phyloP scores from a whole-genome alignment of 2,888 invertebrate genomes.

The Tupiocoris notatus region DNA sequence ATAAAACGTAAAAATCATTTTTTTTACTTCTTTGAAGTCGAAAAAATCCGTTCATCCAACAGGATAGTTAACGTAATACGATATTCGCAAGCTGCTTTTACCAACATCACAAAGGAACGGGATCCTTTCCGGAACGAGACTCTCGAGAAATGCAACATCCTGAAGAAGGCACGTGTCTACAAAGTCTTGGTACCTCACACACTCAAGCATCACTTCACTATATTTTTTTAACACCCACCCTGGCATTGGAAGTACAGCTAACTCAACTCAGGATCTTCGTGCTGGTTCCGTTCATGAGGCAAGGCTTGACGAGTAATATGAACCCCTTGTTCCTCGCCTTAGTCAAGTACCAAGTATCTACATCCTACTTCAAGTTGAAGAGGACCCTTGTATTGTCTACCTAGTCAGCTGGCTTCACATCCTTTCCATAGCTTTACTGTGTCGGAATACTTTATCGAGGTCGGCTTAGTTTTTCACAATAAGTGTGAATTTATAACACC shows the following conservation, averaged over 20 bases:
- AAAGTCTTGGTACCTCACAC: background rate
- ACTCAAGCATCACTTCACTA: background rate
- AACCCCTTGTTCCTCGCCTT: background rate
- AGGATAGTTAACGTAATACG: no score
- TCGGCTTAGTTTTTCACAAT: no score
- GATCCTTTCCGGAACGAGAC: background rate
- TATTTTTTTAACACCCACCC: background rate
- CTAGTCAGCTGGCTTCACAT: background rate
- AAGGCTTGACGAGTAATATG: background rate
- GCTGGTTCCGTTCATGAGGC: background rate
- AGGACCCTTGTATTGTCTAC: background rate
- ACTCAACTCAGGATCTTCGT: no score
- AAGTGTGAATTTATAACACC: no score
- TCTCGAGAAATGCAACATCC: conserved; percentile 20
- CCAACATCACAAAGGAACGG: background rate
- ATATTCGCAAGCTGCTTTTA: conserved; percentile 4
- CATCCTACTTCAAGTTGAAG: background rate
- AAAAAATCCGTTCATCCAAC: no score
- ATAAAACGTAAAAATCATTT: no score
- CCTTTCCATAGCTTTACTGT: no score
- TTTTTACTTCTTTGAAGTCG: no score
- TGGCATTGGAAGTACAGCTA: background rate
- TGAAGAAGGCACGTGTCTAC: conserved; percentile 23
- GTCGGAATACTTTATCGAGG: no score
- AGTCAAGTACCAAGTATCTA: background rate